A percentile compares a stretch with the other conserved stretches of the same genome.
Evolutionary conservation across 30 jellyfish, hydroid and myxozoan genomes (phyloP).

Genomic region (Clytia hemisphaerica): DNA sequence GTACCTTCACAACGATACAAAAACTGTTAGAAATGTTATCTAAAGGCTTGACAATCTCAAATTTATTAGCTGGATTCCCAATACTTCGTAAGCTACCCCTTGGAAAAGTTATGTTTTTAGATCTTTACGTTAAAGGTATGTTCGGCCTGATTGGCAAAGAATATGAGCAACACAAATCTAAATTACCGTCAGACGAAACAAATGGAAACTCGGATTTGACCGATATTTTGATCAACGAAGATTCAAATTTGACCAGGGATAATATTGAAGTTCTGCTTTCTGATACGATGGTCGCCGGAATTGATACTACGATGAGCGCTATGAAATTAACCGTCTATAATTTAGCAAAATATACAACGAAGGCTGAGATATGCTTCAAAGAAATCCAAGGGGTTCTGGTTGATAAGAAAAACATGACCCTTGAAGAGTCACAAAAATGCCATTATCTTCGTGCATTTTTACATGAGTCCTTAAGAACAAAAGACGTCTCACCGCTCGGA

Average conservation of each 20-base stretch:
- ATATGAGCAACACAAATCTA: not conserved
- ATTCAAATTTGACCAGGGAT: not conserved
- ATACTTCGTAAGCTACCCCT: not conserved
- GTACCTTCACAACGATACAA: not conserved
- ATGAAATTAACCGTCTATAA: not conserved
- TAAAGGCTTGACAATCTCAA: not conserved
- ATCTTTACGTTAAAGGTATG: not conserved
- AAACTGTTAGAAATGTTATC: not conserved
- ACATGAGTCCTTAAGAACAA: not conserved
- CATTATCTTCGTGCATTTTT: slow-evolving; percentile 1
- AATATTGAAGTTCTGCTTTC: slow-evolving; percentile 1
- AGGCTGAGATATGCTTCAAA: not conserved
- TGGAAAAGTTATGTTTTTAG: not conserved
- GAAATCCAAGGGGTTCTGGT: not conserved
- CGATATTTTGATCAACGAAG: not conserved
- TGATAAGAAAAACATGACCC: not conserved
- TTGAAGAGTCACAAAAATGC: not conserved
- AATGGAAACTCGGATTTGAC: not conserved
- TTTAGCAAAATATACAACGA: not conserved
- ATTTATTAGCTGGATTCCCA: slow-evolving; percentile 2
- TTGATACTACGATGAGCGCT: not conserved
- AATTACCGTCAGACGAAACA: not conserved
- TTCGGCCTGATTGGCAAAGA: not conserved
- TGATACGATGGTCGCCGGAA: slow-evolving; percentile 10
- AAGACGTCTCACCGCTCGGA: not conserved